Conservation (phyloP, 2,888 invertebrate genomes). For the Trichopoda pennipes region DNA sequence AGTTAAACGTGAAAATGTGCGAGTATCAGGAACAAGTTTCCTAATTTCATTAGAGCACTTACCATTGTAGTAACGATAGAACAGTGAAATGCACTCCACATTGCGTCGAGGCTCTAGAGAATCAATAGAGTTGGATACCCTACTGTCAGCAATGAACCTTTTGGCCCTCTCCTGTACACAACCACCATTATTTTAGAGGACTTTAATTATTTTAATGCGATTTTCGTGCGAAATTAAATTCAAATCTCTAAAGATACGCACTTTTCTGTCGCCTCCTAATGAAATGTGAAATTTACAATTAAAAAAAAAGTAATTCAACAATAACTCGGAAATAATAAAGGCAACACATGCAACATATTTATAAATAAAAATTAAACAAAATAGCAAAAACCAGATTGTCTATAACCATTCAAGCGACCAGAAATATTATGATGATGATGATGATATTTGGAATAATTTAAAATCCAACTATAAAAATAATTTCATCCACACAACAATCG, state of each 20-base stretch:
- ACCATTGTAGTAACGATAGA: too few species aligned
- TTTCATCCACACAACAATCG: conserved; percentile 11
- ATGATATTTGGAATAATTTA: conserved; percentile 46
- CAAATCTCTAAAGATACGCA: conserved; percentile 37
- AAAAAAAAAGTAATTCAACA: conserved; percentile 44
- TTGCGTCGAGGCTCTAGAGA: too few species aligned
- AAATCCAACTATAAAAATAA: conserved; percentile 27
- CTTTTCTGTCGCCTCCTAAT: conserved; percentile 48
- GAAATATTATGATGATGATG: conserved; percentile 21
- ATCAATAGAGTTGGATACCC: too few species aligned
- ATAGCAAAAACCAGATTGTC: conserved; percentile 38
- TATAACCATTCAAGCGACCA: neutral
- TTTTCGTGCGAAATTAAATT: too few species aligned
- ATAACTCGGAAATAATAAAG: conserved; percentile 61
- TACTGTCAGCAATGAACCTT: too few species aligned
- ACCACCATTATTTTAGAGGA: too few species aligned
- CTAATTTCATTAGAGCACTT: too few species aligned
- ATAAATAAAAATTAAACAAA: neutral
- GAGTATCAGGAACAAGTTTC: too few species aligned
- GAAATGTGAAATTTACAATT: neutral
- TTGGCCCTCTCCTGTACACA: too few species aligned
- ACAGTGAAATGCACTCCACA: too few species aligned
- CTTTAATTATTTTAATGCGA: too few species aligned
- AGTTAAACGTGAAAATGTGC: too few species aligned
- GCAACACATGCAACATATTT: conserved; percentile 12